Evolutionary conservation across 2,888 invertebrate genomes (phyloP).

Genomic region (Troglohyphantes excavatus): DNA sequence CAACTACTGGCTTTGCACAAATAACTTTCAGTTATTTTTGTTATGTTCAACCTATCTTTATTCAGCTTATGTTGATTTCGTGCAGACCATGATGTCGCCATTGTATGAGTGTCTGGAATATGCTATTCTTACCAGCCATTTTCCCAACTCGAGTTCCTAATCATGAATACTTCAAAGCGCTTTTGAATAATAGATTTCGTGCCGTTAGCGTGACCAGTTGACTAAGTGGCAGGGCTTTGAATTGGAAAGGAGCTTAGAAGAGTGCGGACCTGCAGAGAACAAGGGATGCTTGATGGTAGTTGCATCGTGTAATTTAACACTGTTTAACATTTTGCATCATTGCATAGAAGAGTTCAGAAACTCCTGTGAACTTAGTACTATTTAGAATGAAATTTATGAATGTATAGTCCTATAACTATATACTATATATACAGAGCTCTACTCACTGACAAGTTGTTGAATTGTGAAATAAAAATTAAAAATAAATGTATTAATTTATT

Average conservation of each 20-base stretch:
- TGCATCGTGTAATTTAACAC: background rate
- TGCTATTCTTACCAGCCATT: background rate
- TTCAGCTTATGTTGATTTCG: constrained; percentile 19
- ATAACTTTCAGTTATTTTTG: too few species aligned
- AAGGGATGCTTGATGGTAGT: background rate
- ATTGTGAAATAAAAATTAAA: too few species aligned
- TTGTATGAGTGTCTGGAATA: background rate
- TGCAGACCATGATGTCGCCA: constrained; percentile 31
- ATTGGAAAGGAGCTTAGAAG: background rate
- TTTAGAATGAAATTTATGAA: background rate
- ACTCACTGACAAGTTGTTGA: too few species aligned
- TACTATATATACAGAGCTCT: too few species aligned
- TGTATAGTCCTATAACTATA: too few species aligned
- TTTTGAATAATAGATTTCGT: constrained; percentile 56
- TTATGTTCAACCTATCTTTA: background rate
- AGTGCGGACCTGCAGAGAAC: background rate
- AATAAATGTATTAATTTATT: too few species aligned
- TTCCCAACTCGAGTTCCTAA: background rate
- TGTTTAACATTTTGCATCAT: background rate
- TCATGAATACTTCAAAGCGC: constrained; percentile 53
- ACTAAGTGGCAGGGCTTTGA: background rate
- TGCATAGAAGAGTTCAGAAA: background rate
- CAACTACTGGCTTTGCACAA: too few species aligned
- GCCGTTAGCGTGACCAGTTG: constrained; percentile 40
- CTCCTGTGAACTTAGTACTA: background rate